phyloP scores from a whole-genome alignment of 2,797 vertebrate genomes.

The Phataginus tetradactyla region DNA sequence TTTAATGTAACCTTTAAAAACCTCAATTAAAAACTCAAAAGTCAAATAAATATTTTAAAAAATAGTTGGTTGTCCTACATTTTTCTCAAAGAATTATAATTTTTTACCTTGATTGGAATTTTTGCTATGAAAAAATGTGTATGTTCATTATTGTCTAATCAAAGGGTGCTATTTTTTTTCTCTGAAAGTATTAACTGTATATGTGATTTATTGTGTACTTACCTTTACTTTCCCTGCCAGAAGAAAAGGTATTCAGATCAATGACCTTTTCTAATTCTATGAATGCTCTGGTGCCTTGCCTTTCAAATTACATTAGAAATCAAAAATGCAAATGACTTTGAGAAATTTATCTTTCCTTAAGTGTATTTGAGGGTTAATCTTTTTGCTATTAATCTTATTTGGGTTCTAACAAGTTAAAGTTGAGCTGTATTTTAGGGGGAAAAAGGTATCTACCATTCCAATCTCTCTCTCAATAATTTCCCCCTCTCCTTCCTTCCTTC shows the following conservation, averaged over 20 bases:
- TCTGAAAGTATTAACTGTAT: background rate
- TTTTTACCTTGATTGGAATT: background rate
- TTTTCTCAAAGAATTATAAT: background rate
- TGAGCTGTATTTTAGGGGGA: background rate
- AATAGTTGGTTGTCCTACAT: background rate
- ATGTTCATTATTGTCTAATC: background rate
- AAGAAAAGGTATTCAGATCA: conserved; percentile 44
- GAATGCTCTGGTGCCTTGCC: conserved; percentile 28
- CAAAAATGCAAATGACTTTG: conserved; percentile 36
- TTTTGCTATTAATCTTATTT: conserved; percentile 37
- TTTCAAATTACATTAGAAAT: conserved; percentile 55
- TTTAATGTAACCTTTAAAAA: background rate
- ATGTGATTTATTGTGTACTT: conserved; percentile 44
- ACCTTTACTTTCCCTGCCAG: conserved; percentile 48
- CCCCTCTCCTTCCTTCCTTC: no score
- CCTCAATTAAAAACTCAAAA: background rate
- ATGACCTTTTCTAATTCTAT: conserved; percentile 51
- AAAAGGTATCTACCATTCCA: background rate
- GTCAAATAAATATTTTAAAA: background rate
- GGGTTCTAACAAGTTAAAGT: conserved; percentile 6
- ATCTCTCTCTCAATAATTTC: background rate
- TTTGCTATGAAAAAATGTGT: background rate
- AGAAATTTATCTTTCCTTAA: conserved; percentile 47
- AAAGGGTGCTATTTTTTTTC: background rate
- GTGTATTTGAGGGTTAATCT: conserved; percentile 31